These are phyloP conservation scores for Morpho deidamia DNA, from an alignment of 2,888 invertebrate species.

Conservation along the genomic window DNA sequence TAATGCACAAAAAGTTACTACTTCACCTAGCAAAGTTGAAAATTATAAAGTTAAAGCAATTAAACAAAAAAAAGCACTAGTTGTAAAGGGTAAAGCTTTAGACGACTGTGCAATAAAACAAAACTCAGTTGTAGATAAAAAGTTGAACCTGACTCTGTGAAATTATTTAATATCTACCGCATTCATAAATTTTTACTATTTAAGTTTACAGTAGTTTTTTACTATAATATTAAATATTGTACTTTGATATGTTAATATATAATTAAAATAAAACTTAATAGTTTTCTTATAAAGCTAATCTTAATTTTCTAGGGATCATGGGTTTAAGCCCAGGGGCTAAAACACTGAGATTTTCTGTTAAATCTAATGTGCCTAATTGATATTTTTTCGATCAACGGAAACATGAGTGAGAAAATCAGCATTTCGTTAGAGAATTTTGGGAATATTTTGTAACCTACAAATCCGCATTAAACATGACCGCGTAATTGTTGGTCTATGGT, in stretches of 20 bases:
- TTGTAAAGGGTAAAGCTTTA: slow-evolving; percentile 5
- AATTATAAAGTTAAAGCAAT: neutral
- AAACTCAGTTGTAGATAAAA: slow-evolving; percentile 8
- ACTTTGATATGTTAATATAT: slow-evolving; percentile 1
- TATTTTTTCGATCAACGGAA: too few relatives aligned
- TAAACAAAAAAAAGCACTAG: slow-evolving; percentile 3
- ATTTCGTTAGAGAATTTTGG: too few relatives aligned
- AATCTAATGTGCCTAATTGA: too few relatives aligned
- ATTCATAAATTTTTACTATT: neutral
- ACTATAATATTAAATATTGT: slow-evolving; percentile 1
- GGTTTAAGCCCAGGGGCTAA: too few relatives aligned
- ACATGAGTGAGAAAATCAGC: too few relatives aligned
- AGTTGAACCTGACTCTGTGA: slow-evolving; percentile 23
- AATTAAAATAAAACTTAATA: neutral
- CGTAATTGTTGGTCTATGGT: too few relatives aligned
- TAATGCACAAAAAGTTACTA: neutral
- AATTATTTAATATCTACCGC: neutral
- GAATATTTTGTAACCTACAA: too few relatives aligned
- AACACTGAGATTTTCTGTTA: too few relatives aligned
- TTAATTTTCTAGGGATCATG: too few relatives aligned
- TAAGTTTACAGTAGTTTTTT: slow-evolving; percentile 5
- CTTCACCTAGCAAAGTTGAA: neutral
- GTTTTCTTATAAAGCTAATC: neutral
- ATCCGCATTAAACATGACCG: too few relatives aligned
- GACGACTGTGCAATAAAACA: slow-evolving; percentile 24